A percentile compares a stretch with the other conserved stretches of the same genome.
Conservation (phyloP, 2,113 vertebrate species). For the Eolophus roseicapilla region DNA sequence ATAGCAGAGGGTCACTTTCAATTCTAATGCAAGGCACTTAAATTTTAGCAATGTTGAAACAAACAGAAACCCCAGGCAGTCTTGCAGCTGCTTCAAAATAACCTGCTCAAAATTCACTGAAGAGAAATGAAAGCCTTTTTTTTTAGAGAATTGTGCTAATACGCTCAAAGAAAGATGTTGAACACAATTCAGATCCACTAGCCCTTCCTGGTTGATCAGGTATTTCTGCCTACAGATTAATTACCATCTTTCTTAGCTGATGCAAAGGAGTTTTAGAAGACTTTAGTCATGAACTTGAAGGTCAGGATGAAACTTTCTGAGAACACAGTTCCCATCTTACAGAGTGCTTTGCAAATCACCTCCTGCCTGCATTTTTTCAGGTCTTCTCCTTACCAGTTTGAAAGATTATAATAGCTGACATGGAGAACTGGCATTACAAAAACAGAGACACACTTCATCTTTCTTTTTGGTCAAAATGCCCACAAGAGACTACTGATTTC, state of each 20-base stretch:
- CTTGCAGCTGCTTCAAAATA: neutral
- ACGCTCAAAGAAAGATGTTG: neutral
- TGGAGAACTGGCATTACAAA: neutral
- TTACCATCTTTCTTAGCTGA: neutral
- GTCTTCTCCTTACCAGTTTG: neutral
- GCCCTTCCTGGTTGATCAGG: neutral
- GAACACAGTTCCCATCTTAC: neutral
- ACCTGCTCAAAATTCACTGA: neutral
- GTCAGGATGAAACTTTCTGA: neutral
- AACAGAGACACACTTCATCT: neutral
- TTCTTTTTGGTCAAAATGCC: neutral
- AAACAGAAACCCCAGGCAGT: neutral
- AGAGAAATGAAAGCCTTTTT: neutral
- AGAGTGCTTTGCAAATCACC: neutral
- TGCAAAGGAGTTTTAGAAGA: neutral
- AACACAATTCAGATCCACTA: neutral
- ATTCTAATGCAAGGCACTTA: neutral
- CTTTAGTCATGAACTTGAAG: neutral
- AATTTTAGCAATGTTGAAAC: constrained; percentile 16
- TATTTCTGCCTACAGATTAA: neutral
- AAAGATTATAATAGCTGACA: neutral
- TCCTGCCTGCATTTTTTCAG: neutral
- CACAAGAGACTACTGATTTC: neutral
- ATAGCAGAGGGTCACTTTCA: constrained; percentile 23
- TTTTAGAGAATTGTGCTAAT: neutral